Base-by-base conservation (phyloP, 2,888 invertebrate genomes). In the Leucophora obtusa region DNA sequence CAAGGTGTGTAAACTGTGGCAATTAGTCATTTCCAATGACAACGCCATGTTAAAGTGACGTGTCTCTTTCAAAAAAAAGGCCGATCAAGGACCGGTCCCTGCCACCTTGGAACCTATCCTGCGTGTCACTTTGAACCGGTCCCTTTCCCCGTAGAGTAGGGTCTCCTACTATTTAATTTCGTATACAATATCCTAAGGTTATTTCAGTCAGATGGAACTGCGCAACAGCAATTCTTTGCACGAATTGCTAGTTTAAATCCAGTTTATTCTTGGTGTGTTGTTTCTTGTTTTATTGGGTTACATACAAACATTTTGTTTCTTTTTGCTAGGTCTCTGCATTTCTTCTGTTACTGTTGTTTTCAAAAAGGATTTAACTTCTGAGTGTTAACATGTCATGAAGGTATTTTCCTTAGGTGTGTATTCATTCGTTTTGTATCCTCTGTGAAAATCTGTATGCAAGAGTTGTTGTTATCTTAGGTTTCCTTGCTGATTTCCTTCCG, bases 321-420 rank as follows among this genome's bases (percentile, higher is more conserved):
- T 35, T 68, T 43, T 47, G 15, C 58, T 51, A 53, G 60, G 35
- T 47, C 50, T 43, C 2, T 3, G 21, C 21, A 60, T 62, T 51
- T 24, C 17, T 33, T 47, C 28, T 14, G 18, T 59, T 38, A 56
- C 5, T 8, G 43, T 60, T 43, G 47, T 21, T 47, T 47, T 28
- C 43, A 18, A 56, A 62, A 72, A 63, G 63, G 56, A 63, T 63
- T 72, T 56, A 72, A 63, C 63, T 63, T 63, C 50, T 63, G 56
- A 72, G 56, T 63, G 63, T 63, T 72, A 72, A 63, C 72, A 72
- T 63, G 63, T 58, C 72, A 72, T 15, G 56, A 62, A 71, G 15
- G 38, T 21, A 38, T 63, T 47, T 63, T 56, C 21, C 18, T 24
- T 14, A 56, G 21, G 15, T 68, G 54, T 24, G 24, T 59, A 15